phyloP scores from a whole-genome alignment of 2,888 invertebrate genomes.

The Dascillus cervinus region DNA sequence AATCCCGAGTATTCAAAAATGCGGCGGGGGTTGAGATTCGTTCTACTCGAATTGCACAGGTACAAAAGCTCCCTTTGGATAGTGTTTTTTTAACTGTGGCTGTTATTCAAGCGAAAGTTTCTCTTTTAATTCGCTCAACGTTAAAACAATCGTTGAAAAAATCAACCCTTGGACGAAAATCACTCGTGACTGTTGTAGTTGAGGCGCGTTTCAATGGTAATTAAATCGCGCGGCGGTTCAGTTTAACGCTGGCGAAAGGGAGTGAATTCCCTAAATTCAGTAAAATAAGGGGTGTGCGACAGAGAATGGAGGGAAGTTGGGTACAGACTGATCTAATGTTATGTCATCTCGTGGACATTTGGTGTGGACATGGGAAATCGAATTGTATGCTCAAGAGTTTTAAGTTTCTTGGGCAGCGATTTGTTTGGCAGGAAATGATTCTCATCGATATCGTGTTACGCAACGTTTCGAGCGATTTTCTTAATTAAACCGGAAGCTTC shows the following conservation, averaged over 20 bases:
- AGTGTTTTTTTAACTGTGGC: neutral
- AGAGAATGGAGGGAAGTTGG: slow-evolving; percentile 37
- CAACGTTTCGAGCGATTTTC: slow-evolving; percentile 5
- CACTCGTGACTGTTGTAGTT: too few relatives aligned
- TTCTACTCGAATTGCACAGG: slow-evolving; percentile 23
- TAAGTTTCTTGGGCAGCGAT: slow-evolving; percentile 23
- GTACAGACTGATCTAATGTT: slow-evolving; percentile 39
- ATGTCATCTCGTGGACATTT: slow-evolving; percentile 31
- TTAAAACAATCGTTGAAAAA: too few relatives aligned
- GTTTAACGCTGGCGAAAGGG: slow-evolving; percentile 21
- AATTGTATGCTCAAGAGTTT: slow-evolving; percentile 26
- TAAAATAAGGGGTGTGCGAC: slow-evolving; percentile 26
- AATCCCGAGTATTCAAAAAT: slow-evolving; percentile 16
- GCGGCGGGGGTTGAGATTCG: slow-evolving; percentile 21
- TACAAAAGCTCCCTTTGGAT: slow-evolving; percentile 8
- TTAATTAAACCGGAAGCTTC: too few relatives aligned
- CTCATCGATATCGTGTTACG: slow-evolving; percentile 14
- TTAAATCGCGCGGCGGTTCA: slow-evolving; percentile 11
- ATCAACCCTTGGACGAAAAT: too few relatives aligned
- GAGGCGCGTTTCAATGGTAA: too few relatives aligned
- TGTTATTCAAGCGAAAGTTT: neutral
- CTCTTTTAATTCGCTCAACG: too few relatives aligned
- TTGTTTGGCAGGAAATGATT: slow-evolving; percentile 19
- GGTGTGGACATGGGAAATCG: slow-evolving; percentile 20
- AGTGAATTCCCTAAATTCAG: slow-evolving; percentile 37